These are phyloP conservation scores for Clunio marinus DNA, from an alignment of 2,888 invertebrate genomes.

Conservation along the genomic window DNA sequence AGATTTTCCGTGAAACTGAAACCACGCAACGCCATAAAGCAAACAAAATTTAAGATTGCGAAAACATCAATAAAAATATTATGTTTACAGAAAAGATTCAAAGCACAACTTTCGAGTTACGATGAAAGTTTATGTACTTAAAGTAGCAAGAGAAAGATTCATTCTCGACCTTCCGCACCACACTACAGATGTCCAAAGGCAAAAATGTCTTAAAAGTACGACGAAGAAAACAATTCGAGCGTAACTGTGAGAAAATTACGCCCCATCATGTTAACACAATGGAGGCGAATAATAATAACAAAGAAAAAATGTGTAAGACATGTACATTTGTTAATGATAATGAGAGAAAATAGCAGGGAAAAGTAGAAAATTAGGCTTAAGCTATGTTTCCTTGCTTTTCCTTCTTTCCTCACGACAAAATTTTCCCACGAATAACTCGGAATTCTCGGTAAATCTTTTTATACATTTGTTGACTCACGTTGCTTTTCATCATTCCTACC, in stretches of 20 bases:
- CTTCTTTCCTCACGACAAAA: too few species aligned
- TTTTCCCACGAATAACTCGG: constrained; percentile 2
- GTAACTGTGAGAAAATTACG: not conserved
- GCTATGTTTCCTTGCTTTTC: too few species aligned
- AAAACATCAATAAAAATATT: constrained; percentile 5
- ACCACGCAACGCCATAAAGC: too few species aligned
- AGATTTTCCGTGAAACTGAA: too few species aligned
- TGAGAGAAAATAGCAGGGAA: too few species aligned
- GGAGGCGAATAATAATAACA: not conserved
- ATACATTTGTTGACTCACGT: constrained; percentile 3
- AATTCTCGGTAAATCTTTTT: not conserved
- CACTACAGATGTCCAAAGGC: not conserved
- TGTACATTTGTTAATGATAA: not conserved
- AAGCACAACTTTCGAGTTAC: too few species aligned
- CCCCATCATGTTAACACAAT: not conserved
- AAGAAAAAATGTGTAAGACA: too few species aligned
- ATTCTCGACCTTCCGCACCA: too few species aligned
- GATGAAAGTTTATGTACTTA: too few species aligned
- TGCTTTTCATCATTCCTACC: not conserved
- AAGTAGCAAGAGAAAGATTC: not conserved
- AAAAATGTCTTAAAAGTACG: not conserved
- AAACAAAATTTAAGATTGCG: too few species aligned
- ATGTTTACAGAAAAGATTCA: constrained; percentile 3
- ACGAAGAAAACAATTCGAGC: not conserved
- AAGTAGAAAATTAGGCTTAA: not conserved